Conservation (phyloP, 2,113 vertebrate genomes). For the Apistogramma diplotaenia region DNA sequence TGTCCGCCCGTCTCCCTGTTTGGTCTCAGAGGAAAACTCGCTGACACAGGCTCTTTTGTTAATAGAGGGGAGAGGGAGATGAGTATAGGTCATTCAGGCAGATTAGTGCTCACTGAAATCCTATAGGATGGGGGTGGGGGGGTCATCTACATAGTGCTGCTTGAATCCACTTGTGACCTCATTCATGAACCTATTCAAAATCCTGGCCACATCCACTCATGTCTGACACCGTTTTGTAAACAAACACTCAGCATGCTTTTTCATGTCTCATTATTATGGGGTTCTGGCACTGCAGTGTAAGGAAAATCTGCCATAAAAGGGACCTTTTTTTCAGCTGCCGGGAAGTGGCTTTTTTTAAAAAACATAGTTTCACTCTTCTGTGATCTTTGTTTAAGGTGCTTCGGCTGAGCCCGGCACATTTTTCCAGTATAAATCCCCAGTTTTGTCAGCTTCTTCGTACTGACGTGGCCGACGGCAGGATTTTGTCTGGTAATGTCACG, state of each 20-base stretch:
- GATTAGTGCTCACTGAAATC: slow-evolving; percentile 72
- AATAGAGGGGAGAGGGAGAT: slow-evolving; percentile 12
- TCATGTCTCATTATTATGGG: neutral
- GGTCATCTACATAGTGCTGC: slow-evolving; percentile 60
- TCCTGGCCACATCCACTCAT: slow-evolving; percentile 25
- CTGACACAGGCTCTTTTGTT: slow-evolving; percentile 69
- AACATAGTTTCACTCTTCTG: slow-evolving; percentile 39
- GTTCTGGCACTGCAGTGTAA: neutral
- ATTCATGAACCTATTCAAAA: slow-evolving; percentile 28
- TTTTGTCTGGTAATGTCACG: slow-evolving; percentile 10
- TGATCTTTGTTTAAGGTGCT: slow-evolving; percentile 41
- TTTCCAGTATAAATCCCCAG: slow-evolving; percentile 37
- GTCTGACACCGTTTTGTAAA: slow-evolving; percentile 56
- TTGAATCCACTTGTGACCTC: slow-evolving; percentile 68
- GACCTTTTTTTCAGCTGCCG: slow-evolving; percentile 11
- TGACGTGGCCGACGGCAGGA: neutral
- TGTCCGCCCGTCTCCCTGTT: neutral
- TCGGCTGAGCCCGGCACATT: slow-evolving; percentile 36
- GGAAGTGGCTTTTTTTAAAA: neutral
- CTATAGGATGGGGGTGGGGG: slow-evolving; percentile 64
- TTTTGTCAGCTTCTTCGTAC: slow-evolving; percentile 10
- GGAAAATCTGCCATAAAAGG: neutral
- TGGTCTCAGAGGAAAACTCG: slow-evolving; percentile 35
- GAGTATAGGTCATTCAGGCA: slow-evolving; percentile 56
- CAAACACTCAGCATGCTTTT: neutral